Conservation (phyloP, 2,888 invertebrate genomes). For the Spialia ferax region DNA sequence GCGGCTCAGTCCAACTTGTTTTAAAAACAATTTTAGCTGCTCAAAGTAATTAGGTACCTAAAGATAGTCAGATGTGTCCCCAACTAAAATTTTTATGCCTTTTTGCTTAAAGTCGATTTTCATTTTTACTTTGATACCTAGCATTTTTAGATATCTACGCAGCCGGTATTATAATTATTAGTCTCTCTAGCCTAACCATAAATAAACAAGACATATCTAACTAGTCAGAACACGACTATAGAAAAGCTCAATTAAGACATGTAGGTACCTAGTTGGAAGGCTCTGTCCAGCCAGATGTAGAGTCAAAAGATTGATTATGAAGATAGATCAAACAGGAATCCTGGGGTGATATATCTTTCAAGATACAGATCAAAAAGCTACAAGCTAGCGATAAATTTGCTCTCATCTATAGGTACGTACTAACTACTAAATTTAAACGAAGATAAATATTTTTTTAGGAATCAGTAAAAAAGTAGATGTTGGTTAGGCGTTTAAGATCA, state of each 20-base stretch:
- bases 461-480: no score
- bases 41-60: no score
- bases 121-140: no score
- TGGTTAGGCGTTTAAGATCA: no score
- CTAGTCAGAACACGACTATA: neutral
- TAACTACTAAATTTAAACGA: no score
- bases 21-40: neutral
- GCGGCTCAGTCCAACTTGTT: neutral
- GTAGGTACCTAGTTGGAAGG: neutral
- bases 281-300: neutral
- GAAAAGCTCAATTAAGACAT: neutral
- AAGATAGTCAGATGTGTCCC: no score
- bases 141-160: no score
- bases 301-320: neutral
- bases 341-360: neutral
- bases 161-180: no score
- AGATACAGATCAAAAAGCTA: neutral
- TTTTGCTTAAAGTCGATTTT: no score
- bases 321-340: constrained; percentile 13
- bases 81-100: no score
- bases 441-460: no score
- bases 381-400: neutral
- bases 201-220: neutral
- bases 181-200: neutral
- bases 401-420: no score